phyloP scores from a whole-genome alignment of 2,113 vertebrate genomes.

The Meriones unguiculatus region DNA sequence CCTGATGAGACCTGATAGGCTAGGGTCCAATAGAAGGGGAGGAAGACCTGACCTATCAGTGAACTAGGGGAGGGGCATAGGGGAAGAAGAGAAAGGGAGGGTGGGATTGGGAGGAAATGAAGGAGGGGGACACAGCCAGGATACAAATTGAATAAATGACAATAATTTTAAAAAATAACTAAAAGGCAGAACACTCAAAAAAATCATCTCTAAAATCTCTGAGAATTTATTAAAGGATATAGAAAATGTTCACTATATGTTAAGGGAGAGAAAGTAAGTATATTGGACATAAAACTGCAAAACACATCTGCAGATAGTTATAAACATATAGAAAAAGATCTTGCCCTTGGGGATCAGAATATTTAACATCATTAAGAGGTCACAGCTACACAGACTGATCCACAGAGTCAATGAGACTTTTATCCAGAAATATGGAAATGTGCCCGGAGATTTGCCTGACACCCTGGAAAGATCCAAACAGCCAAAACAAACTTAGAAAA shows the following conservation, averaged over 20 bases:
- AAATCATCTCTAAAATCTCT: not conserved
- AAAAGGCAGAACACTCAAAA: no score
- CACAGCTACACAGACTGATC: not conserved
- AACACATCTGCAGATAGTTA: not conserved
- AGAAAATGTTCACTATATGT: not conserved
- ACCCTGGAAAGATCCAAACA: not conserved
- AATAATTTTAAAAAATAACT: no score
- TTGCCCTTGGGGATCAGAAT: not conserved
- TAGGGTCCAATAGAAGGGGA: no score
- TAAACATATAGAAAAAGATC: not conserved
- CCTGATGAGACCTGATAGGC: no score
- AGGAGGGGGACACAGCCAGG: no score
- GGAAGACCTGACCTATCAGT: no score
- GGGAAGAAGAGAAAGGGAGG: no score
- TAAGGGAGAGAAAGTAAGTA: not conserved
- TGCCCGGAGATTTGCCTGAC: not conserved
- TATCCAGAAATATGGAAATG: not conserved
- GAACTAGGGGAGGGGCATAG: no score
- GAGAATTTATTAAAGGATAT: constrained; percentile 27
- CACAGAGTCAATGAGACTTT: not conserved
- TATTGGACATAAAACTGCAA: not conserved
- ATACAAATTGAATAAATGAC: no score
- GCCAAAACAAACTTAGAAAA: not conserved
- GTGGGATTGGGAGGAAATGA: no score
- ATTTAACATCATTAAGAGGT: not conserved